Base-by-base conservation (phyloP, 2,113 vertebrate genomes). In the Oplegnathus fasciatus region DNA sequence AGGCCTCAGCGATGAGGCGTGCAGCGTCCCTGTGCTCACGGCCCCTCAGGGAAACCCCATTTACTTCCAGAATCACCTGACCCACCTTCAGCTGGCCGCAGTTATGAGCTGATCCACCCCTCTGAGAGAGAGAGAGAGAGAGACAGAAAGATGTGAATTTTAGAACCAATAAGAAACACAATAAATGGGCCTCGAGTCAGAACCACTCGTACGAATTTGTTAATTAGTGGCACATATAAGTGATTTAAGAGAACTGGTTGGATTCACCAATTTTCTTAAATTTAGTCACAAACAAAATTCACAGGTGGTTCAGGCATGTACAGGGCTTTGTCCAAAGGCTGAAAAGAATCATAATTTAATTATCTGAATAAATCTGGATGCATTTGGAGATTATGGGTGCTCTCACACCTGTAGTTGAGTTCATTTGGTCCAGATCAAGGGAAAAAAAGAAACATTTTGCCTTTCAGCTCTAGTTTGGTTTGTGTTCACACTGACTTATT, bases 1-100 rank as follows among this genome's bases (percentile, higher is more conserved):
- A 99, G 91, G 98, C 98, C 94, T 99, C 98, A 0, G 98, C 98
- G 2, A 99, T 99, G 96, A 98, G 93, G 0, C 97, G 96, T 0
- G 98, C 98, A 0, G 98, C 97, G 4, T 98, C 98, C 28, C 97
- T 95, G 78, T 99, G 98, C 88, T 99, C 98, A 22, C 97, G 97
- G 22, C 97, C 98, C 22, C 94, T 94, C 0, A 99, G 93, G 0
- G 98, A 96, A 0, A 95, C 92, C 55, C 98, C 98, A 0, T 99
- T 99, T 70, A 99, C 97, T 87, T 99, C 98, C 96, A 99, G 77
- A 85, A 99, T 99, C 91, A 99, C 97, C 26, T 99, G 98, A 13
- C 98, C 98, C 93, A 99, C 98, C 94, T 97, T 98, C 91, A 99
- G 96, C 94, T 97, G 97, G 60, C 97, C 97, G 0, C 97, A 98